A percentile compares a stretch with the other conserved stretches of the same genome.
Evolutionary conservation across 2,113 vertebrate species (phyloP).

Genomic region (Pangasianodon hypophthalmus): DNA sequence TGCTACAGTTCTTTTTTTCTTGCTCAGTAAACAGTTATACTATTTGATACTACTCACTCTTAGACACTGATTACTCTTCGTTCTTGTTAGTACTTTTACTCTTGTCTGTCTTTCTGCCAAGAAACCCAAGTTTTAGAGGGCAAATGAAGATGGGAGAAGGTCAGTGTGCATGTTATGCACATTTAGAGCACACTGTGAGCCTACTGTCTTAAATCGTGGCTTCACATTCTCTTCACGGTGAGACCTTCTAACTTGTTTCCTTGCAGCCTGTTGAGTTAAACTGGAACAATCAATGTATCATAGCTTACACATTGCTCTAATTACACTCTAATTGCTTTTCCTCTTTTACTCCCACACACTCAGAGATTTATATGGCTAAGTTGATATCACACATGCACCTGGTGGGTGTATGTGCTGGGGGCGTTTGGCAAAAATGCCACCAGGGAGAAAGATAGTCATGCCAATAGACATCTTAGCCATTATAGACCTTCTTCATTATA

Average conservation of each 20-base stretch:
- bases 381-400: conserved; percentile 18
- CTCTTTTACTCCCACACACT: conserved; percentile 23
- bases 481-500: conserved; percentile 21
- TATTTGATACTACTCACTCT: not conserved
- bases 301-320: not conserved
- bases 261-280: conserved; percentile 22
- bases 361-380: not conserved
- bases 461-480: not conserved
- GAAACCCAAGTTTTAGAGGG: not conserved
- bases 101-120: not conserved
- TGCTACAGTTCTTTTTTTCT: not conserved
- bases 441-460: not conserved
- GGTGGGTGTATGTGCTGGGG: conserved; percentile 17
- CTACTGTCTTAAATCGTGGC: not conserved
- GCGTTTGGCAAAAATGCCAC: conserved; percentile 23
- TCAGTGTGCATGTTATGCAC: not conserved
- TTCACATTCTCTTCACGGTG: not conserved
- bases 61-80: not conserved
- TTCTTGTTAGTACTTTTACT: not conserved
- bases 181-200: not conserved
- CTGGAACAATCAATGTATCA: conserved; percentile 13
- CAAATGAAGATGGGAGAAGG: not conserved
- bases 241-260: not conserved
- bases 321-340: conserved; percentile 14
- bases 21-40: not conserved